Conservation (phyloP, 2,888 invertebrate genomes). For the Galerucella pusilla region DNA sequence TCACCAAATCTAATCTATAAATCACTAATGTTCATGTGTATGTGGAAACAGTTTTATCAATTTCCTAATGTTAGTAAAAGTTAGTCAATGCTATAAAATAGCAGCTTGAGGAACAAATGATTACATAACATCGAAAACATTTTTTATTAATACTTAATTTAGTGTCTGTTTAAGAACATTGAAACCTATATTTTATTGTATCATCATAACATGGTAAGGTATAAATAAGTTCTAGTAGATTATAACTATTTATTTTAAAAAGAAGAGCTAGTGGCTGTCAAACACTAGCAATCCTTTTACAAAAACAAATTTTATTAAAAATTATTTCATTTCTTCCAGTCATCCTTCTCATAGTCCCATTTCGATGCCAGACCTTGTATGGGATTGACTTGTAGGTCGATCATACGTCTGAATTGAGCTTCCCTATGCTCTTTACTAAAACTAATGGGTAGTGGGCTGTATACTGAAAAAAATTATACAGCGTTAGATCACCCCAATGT, state of each 20-base stretch:
- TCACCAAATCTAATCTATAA: too few relatives aligned
- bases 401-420: slow-evolving; percentile 71
- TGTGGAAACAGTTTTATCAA: too few relatives aligned
- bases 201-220: slow-evolving; percentile 37
- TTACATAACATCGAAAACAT: not conserved
- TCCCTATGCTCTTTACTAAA: slow-evolving; percentile 71
- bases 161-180: slow-evolving; percentile 8
- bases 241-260: slow-evolving; percentile 33
- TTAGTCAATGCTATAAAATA: too few relatives aligned
- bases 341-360: slow-evolving; percentile 78
- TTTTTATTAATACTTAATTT: slow-evolving; percentile 24
- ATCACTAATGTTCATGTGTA: too few relatives aligned
- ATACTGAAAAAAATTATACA: slow-evolving; percentile 52
- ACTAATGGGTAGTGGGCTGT: slow-evolving; percentile 65
- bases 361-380: slow-evolving; percentile 72
- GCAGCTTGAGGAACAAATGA: too few relatives aligned
- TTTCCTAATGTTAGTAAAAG: too few relatives aligned
- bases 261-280: slow-evolving; percentile 40
- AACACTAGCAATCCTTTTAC: slow-evolving; percentile 36
- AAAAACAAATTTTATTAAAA: slow-evolving; percentile 8
- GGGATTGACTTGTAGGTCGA: slow-evolving; percentile 70
- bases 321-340: slow-evolving; percentile 70
- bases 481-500: too few relatives aligned
- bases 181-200: slow-evolving; percentile 11
- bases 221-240: slow-evolving; percentile 36